phyloP scores from a whole-genome alignment of 2,797 vertebrate genomes.

The Vipera latastei region DNA sequence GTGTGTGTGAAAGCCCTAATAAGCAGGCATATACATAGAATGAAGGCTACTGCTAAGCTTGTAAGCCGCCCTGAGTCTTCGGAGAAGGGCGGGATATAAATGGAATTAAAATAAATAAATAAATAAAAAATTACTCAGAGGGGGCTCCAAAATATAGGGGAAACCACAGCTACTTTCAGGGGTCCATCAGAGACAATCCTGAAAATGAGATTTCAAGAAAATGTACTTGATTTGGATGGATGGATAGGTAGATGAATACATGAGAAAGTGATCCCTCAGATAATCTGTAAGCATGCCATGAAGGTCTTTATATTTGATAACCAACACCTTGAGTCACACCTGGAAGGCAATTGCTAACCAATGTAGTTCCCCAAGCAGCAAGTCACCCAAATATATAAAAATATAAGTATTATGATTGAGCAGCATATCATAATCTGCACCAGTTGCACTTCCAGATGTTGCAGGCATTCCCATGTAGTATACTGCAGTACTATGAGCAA shows the following conservation, averaged over 20 bases:
- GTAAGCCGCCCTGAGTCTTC: too few species aligned
- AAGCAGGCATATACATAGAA: too few species aligned
- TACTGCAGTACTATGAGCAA: not conserved
- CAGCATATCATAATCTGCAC: not conserved
- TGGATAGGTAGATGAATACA: not conserved
- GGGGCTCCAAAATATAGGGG: not conserved
- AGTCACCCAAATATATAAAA: not conserved
- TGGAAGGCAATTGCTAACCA: not conserved
- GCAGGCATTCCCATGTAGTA: not conserved
- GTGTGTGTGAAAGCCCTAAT: too few species aligned
- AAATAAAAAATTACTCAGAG: not conserved
- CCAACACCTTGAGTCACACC: not conserved
- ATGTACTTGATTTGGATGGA: not conserved
- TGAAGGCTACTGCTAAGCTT: too few species aligned
- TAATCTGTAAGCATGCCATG: not conserved
- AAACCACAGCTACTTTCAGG: not conserved
- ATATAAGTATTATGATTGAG: not conserved
- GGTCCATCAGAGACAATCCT: not conserved
- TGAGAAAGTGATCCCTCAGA: not conserved
- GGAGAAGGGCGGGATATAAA: too few species aligned
- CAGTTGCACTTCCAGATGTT: not conserved
- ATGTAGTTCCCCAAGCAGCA: not conserved
- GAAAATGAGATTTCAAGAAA: not conserved
- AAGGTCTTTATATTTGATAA: not conserved
- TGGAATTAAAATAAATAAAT: too few species aligned